Conservation (phyloP, 2,888 invertebrate species). For the Polyploca ridens region DNA sequence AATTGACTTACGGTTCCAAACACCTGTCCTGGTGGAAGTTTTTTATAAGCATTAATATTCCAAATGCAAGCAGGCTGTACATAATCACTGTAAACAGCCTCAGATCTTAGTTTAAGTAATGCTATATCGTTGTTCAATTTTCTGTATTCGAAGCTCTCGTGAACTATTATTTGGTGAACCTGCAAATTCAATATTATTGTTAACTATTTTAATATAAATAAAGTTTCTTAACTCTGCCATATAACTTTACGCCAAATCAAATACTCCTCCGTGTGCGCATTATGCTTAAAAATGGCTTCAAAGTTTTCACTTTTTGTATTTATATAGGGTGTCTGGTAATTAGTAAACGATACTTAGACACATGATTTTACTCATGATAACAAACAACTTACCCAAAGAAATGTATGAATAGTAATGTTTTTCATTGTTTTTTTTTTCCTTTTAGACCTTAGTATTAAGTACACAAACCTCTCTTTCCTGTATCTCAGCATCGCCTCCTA, state of each 20-base stretch:
- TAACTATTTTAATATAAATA: background rate
- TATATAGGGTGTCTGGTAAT: too few relatives aligned
- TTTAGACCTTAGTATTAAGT: too few relatives aligned
- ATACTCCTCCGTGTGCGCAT: too few relatives aligned
- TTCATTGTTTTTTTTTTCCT: too few relatives aligned
- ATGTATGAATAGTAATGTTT: too few relatives aligned
- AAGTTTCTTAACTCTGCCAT: too few relatives aligned
- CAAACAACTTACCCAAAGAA: too few relatives aligned
- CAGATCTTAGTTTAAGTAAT: slow-evolving; percentile 52
- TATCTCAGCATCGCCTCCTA: slow-evolving; percentile 50
- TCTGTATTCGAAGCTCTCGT: slow-evolving; percentile 37
- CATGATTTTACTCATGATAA: too few relatives aligned
- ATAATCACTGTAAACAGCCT: slow-evolving; percentile 50
- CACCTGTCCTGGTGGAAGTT: slow-evolving; percentile 36
- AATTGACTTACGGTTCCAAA: slow-evolving; percentile 48
- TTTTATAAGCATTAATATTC: slow-evolving; percentile 42
- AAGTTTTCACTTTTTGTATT: too few relatives aligned
- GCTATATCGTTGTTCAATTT: slow-evolving; percentile 58
- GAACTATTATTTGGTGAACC: slow-evolving; percentile 53
- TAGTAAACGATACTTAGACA: too few relatives aligned
- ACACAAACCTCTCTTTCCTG: slow-evolving; percentile 53
- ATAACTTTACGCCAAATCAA: too few relatives aligned
- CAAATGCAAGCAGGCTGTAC: slow-evolving; percentile 67
- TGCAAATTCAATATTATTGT: slow-evolving; percentile 24
- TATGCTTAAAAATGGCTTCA: too few relatives aligned